Evolutionary conservation across 2,888 invertebrate genomes (phyloP).

Genomic region (Tuta absoluta): DNA sequence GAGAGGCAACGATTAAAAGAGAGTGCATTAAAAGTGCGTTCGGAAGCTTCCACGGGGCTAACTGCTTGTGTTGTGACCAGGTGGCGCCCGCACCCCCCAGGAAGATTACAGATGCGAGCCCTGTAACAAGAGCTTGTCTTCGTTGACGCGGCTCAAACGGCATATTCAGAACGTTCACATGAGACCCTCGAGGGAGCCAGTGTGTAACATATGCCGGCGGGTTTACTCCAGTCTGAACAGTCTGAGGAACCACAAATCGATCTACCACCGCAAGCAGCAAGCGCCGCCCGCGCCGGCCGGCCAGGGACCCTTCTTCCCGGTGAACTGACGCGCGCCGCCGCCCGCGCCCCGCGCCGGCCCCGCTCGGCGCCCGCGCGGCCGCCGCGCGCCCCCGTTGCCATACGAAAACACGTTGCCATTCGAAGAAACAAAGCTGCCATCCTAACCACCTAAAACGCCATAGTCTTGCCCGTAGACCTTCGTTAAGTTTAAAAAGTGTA

Average conservation of each 20-base stretch:
- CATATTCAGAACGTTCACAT: conserved; percentile 96
- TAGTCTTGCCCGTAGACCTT: conserved; percentile 77
- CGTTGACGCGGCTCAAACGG: conserved; percentile 92
- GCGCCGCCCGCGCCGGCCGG: conserved; percentile 72
- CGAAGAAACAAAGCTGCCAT: conserved; percentile 72
- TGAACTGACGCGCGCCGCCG: conserved; percentile 70
- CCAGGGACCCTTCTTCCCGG: conserved; percentile 71
- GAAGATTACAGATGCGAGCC: conserved; percentile 95
- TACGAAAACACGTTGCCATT: conserved; percentile 58
- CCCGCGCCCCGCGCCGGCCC: conserved; percentile 43
- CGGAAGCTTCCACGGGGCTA: conserved; percentile 76
- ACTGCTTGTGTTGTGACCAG: conserved; percentile 83
- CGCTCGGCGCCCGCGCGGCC: conserved; percentile 37
- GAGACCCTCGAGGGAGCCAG: conserved; percentile 93
- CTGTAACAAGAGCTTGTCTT: conserved; percentile 94
- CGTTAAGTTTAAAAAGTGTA: conserved; percentile 70
- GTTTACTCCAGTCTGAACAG: conserved; percentile 95
- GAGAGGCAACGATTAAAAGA: conserved; percentile 74
- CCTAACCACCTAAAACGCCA: conserved; percentile 77
- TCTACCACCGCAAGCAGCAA: conserved; percentile 93
- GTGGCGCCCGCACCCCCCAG: conserved; percentile 88
- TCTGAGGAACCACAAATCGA: conserved; percentile 95
- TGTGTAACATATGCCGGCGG: conserved; percentile 95
- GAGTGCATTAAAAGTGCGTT: conserved; percentile 80
- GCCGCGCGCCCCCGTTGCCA: conserved; percentile 36